phyloP scores from a whole-genome alignment of 2,113 vertebrate species.

The Ptilonorhynchus violaceus region DNA sequence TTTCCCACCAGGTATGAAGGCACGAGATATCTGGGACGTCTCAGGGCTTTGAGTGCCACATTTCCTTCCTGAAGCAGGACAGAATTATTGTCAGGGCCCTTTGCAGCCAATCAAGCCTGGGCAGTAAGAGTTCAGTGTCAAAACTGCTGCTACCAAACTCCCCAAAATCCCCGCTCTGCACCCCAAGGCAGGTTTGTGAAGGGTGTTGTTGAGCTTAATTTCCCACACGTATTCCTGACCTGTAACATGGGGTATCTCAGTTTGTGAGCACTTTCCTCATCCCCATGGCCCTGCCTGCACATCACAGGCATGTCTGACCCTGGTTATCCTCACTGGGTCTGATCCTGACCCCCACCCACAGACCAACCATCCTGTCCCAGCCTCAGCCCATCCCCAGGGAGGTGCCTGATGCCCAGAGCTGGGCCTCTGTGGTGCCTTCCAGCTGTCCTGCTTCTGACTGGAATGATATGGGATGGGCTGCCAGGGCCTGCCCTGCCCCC shows the following conservation, averaged over 20 bases:
- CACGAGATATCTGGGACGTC: background rate
- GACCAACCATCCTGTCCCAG: background rate
- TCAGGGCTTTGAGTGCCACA: background rate
- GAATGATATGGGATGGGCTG: background rate
- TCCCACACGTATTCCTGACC: accelerated
- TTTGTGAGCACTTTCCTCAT: background rate
- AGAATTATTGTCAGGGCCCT: no score
- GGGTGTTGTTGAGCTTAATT: background rate
- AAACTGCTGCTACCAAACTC: background rate
- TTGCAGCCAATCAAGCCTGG: background rate
- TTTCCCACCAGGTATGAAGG: background rate
- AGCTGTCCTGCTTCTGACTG: background rate
- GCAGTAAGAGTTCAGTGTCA: background rate
- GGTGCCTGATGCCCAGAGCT: accelerated
- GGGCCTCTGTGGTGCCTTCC: background rate
- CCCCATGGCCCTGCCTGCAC: background rate
- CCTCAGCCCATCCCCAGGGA: background rate
- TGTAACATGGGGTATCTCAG: background rate
- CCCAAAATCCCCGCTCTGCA: background rate
- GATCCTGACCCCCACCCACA: background rate
- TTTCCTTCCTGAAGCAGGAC: background rate
- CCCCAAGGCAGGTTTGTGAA: background rate
- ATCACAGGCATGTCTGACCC: background rate
- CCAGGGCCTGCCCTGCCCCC: background rate
- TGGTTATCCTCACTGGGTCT: accelerated